Evolutionary conservation across 2,113 vertebrate species (phyloP).

Genomic region (Nibea coibor): DNA sequence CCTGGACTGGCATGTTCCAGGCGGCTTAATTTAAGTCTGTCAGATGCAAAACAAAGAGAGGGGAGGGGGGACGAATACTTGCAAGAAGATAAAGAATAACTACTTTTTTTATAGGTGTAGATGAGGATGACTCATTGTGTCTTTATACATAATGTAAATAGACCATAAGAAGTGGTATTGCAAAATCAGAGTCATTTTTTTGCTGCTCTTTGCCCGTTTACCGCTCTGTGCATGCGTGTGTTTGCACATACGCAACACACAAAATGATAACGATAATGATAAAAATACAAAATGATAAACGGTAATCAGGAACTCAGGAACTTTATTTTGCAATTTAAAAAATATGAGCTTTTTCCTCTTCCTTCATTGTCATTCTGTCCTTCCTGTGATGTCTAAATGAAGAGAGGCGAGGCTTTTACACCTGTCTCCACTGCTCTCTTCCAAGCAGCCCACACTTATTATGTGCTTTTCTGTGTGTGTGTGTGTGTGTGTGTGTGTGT

Average conservation of each 20-base stretch:
- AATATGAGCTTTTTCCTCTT: too few species aligned
- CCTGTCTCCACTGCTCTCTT: slow-evolving; percentile 9
- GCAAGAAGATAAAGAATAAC: background rate
- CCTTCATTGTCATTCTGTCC: background rate
- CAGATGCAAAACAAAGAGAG: slow-evolving; percentile 16
- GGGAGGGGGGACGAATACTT: background rate
- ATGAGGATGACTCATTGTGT: background rate
- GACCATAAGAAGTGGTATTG: too few species aligned
- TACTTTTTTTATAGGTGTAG: background rate
- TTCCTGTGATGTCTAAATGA: background rate
- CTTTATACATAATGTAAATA: too few species aligned
- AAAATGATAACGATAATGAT: too few species aligned
- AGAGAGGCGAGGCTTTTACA: slow-evolving; percentile 15
- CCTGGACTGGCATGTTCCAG: slow-evolving; percentile 10
- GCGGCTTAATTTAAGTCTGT: slow-evolving; percentile 21
- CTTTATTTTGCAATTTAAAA: background rate
- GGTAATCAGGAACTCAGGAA: background rate
- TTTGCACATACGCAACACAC: background rate
- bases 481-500: slow-evolving; percentile 19
- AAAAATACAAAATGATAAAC: too few species aligned
- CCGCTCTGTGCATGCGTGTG: background rate
- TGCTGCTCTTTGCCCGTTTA: background rate
- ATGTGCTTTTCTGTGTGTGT: slow-evolving; percentile 28
- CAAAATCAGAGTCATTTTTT: background rate
- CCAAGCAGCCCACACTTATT: slow-evolving; percentile 38